Percentiles rank a stretch among this genome's conserved stretches.
Evolutionary conservation across 1,140 invertebrate species (phyloP).

Genomic region (Latrodectus geometricus): DNA sequence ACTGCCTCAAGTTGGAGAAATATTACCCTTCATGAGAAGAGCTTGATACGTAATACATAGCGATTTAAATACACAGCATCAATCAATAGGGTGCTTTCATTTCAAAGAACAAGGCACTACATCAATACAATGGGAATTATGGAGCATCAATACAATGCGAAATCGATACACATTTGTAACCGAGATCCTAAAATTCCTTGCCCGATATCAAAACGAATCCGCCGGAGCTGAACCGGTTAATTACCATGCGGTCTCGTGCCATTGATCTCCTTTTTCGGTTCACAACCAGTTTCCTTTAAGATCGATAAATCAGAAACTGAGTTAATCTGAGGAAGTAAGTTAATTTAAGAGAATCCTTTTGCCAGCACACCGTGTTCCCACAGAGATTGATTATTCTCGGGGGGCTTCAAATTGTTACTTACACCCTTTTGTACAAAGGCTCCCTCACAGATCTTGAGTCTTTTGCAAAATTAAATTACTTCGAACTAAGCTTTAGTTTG

Average conservation of each 20-base stretch:
- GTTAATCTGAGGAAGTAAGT: constrained; percentile 55
- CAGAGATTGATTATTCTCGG: constrained; percentile 53
- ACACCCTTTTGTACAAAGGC: constrained; percentile 34
- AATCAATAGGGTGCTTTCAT: not conserved
- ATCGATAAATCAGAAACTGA: constrained; percentile 52
- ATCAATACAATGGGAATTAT: not conserved
- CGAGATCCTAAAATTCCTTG: constrained; percentile 33
- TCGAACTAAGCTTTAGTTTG: constrained; percentile 11
- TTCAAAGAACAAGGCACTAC: not conserved
- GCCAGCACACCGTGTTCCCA: constrained; percentile 21
- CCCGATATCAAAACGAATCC: constrained; percentile 30
- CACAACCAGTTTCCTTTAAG: constrained; percentile 50
- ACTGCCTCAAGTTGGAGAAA: not conserved
- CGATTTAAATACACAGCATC: not conserved
- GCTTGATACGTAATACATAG: not conserved
- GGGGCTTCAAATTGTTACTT: constrained; percentile 58
- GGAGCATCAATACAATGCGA: constrained; percentile 27
- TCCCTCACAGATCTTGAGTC: constrained; percentile 3
- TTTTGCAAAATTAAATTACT: constrained; percentile 42
- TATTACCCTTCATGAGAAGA: not conserved
- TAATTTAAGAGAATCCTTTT: constrained; percentile 47
- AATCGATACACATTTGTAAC: constrained; percentile 56
- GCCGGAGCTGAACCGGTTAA: constrained; percentile 40
- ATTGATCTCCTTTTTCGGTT: constrained; percentile 52
- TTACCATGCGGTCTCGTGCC: constrained; percentile 30